Conservation (phyloP, 2,113 vertebrate species). For the Gobius niger region DNA sequence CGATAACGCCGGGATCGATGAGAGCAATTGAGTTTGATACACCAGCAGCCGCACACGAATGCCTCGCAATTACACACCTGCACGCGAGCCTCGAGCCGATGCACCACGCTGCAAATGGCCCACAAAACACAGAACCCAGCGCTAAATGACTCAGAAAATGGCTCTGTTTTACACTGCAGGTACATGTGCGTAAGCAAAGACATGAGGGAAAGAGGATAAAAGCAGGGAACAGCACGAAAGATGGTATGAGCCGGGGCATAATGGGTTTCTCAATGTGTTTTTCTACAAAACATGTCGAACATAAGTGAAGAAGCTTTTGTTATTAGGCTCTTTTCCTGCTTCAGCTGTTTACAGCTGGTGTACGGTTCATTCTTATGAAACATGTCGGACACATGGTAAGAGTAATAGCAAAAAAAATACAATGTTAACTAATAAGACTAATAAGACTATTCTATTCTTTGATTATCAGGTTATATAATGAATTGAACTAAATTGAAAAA, state of each 20-base stretch:
- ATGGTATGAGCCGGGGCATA: background rate
- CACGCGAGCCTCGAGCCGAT: slow-evolving; percentile 56
- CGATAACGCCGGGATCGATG: slow-evolving; percentile 50
- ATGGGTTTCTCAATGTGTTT: background rate
- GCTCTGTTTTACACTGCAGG: slow-evolving; percentile 32
- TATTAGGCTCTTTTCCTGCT: background rate
- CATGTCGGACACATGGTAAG: background rate
- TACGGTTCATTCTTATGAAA: background rate
- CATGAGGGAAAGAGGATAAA: slow-evolving; percentile 1
- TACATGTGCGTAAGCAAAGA: slow-evolving; percentile 19
- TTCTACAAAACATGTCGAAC: background rate
- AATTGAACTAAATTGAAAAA: too few relatives aligned
- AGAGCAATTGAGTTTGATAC: slow-evolving; percentile 38
- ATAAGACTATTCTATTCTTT: background rate
- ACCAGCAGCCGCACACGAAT: slow-evolving; percentile 46
- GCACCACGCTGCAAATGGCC: slow-evolving; percentile 63
- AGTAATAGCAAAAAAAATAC: background rate
- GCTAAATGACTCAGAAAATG: slow-evolving; percentile 73
- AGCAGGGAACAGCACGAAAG: slow-evolving; percentile 1
- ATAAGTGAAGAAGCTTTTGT: background rate
- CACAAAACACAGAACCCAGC: slow-evolving; percentile 41
- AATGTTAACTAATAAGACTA: background rate
- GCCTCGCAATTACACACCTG: slow-evolving; percentile 70
- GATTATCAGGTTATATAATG: too few relatives aligned
- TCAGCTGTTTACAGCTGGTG: background rate